Evolutionary conservation across 2,113 vertebrate genomes (phyloP), one percentile per base, ranked within the genome.

Genomic region (Mus spicilegus): DNA sequence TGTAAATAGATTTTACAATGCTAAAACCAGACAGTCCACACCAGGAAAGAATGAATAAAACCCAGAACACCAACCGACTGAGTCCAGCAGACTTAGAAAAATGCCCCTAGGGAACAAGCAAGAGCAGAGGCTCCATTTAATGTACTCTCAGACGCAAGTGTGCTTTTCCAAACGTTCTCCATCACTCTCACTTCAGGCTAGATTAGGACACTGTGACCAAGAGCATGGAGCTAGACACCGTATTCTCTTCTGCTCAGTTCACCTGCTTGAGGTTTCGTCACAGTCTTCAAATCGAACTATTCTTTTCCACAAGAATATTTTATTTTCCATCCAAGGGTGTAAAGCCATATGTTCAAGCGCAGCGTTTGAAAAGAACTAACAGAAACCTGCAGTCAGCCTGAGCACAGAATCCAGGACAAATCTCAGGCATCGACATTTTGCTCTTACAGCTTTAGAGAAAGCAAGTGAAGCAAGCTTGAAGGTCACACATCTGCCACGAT

Each of bases 1-100:
- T 63, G 70, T 89, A 89, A 87, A 51, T 42, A 82, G 82, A 87
- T 56, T 67, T 93, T 56, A 86, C n/a, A 70, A 65, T 49, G 51
- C 77, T 28, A 85, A 85, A 91, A 92, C 88, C 24, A 85, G 51
- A 96, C 7, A 30, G 13, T 5, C 67, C 16, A 4, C 2, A 8
- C 0, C 82, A 61, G 78, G 36, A 70, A 78, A 76, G 65, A 13
- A 69, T 49, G 7, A 51, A 87, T 33, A 42, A 78, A 80, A 65
- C 13, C 36, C 49, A 16, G 26, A 90, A 95, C 19, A 33, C 69
- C 58, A 82, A 85, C 36, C 28, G 75, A 42, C 65, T 51, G 6
- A 65, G 17, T 9, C 24, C 82, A 91, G 42, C 28, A 89, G 3
- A 28, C 8, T 11, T 0, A 7, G 63, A 10, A 87, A 78, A 89